Percentiles rank a stretch among this genome's conserved stretches.
Conservation (phyloP, 2,113 vertebrate species). For the Balaenoptera acutorostrata region DNA sequence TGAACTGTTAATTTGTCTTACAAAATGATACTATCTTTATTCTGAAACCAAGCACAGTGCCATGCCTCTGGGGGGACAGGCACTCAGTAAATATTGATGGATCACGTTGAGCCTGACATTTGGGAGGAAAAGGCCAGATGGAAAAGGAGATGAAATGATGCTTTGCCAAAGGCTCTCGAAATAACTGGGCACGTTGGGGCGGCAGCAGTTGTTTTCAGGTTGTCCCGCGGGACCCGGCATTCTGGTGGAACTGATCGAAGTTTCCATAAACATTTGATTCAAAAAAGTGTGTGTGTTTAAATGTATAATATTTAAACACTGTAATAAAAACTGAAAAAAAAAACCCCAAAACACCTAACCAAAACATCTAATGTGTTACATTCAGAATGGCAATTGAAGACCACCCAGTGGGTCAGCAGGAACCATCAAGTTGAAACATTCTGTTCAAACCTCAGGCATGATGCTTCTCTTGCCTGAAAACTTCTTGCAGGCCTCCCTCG, state of each 20-base stretch:
- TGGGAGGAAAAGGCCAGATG: constrained; percentile 49
- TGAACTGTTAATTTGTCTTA: constrained; percentile 27
- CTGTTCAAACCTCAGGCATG: background rate
- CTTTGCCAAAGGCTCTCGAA: constrained; percentile 43
- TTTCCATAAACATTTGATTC: constrained; percentile 6
- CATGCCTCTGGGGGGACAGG: background rate
- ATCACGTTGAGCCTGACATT: constrained; percentile 55
- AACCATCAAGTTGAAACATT: background rate
- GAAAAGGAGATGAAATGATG: constrained; percentile 12
- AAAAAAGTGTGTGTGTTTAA: background rate
- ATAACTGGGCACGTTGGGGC: background rate
- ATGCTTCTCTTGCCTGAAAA: background rate
- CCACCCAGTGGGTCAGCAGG: background rate
- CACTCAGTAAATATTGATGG: constrained; percentile 61
- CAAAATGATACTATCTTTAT: constrained; percentile 25
- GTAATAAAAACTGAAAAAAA: background rate
- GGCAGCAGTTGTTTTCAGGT: background rate
- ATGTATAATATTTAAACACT: background rate
- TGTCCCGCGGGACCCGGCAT: background rate
- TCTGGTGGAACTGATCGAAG: background rate
- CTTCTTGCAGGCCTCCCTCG: background rate
- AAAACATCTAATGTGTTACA: background rate
- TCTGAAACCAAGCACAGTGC: background rate
- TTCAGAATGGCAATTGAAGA: background rate
- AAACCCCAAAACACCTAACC: background rate